These are phyloP conservation scores for Philaethria dido DNA, from an alignment of 2,888 invertebrate genomes.

Conservation along the genomic window DNA sequence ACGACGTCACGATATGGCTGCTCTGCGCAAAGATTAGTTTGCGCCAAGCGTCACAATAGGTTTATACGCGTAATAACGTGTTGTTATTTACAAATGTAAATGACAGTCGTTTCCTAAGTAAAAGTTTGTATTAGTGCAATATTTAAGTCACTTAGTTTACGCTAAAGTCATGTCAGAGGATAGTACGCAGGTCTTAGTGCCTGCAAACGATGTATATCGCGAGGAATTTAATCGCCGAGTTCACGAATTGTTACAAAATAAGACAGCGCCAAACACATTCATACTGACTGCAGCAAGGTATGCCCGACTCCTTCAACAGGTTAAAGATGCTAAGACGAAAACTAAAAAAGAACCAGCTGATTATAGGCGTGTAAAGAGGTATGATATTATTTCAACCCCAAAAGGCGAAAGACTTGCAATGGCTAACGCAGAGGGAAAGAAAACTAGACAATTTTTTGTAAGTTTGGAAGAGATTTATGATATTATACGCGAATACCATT, in stretches of 20 bases:
- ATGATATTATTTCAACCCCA: constrained; percentile 53
- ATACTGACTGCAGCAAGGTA: constrained; percentile 56
- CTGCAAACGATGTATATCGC: constrained; percentile 43
- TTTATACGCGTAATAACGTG: constrained; percentile 41
- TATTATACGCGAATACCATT: constrained; percentile 57
- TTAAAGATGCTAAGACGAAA: constrained; percentile 53
- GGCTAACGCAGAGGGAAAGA: constrained; percentile 46
- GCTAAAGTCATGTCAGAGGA: not conserved
- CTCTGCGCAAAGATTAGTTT: constrained; percentile 24
- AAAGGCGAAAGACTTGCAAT: constrained; percentile 56
- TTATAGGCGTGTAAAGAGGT: constrained; percentile 59
- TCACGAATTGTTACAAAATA: constrained; percentile 49
- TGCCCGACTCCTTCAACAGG: constrained; percentile 51
- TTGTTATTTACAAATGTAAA: constrained; percentile 16
- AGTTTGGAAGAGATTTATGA: constrained; percentile 61
- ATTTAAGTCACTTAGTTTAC: not conserved
- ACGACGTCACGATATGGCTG: constrained; percentile 20
- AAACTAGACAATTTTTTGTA: constrained; percentile 51
- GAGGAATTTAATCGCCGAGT: constrained; percentile 56
- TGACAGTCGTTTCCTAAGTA: not conserved
- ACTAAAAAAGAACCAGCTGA: constrained; percentile 53
- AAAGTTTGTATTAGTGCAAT: not conserved
- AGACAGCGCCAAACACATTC: constrained; percentile 53
- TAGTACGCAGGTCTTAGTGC: constrained; percentile 3
- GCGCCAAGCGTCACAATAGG: constrained; percentile 24